Conservation (phyloP, 2,113 vertebrate species). For the Ursus arctos region DNA sequence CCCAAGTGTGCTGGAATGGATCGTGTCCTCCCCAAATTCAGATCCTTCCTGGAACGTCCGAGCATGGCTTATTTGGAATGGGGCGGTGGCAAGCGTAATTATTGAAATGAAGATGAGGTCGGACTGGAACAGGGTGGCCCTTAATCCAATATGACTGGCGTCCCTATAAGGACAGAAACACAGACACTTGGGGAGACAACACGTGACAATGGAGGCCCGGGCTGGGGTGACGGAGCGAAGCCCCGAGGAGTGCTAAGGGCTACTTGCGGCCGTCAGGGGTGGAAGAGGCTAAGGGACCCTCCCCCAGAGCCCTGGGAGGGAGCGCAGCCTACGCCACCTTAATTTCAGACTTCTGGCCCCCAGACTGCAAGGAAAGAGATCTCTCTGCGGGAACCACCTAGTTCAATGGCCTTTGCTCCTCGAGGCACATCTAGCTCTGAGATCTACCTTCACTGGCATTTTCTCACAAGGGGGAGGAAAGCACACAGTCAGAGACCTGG, state of each 20-base stretch:
- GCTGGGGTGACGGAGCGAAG: fast-evolving
- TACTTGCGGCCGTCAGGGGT: fast-evolving
- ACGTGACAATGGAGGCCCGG: fast-evolving
- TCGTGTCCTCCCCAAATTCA: not conserved
- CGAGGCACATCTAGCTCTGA: not conserved
- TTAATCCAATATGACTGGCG: fast-evolving
- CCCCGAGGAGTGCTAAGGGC: fast-evolving
- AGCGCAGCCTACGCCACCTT: fast-evolving
- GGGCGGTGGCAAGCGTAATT: no score
- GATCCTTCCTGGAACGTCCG: not conserved
- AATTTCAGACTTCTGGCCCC: not conserved
- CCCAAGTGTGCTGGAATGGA: no score
- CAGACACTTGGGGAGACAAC: not conserved
- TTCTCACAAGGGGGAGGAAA: fast-evolving
- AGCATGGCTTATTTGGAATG: not conserved
- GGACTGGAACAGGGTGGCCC: no score
- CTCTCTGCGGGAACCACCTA: fast-evolving
- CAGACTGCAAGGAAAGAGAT: no score
- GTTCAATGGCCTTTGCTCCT: not conserved
- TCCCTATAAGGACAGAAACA: no score
- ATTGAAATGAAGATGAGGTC: not conserved
- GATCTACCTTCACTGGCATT: fast-evolving
- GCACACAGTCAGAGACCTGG: fast-evolving
- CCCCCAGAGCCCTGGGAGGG: not conserved
- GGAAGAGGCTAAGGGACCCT: fast-evolving